phyloP scores from a whole-genome alignment of 2,888 invertebrate species.

The Stictocephala bisonia region DNA sequence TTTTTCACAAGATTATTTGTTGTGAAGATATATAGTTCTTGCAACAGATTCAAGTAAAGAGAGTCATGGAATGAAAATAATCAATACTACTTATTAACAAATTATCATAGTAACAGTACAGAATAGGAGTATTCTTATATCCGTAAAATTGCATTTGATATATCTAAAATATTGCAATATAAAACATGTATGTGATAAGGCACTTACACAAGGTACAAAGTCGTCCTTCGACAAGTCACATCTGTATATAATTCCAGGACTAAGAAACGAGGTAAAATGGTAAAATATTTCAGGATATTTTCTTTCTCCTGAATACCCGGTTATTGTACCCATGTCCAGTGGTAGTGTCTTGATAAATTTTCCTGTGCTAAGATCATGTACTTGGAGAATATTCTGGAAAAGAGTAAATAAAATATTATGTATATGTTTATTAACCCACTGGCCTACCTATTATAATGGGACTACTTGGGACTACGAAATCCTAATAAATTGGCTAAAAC shows the following conservation, averaged over 20 bases:
- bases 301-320: constrained; percentile 86
- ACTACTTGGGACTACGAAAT: no score
- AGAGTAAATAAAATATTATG: not conserved
- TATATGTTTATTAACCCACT: not conserved
- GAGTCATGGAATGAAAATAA: no score
- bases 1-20: no score
- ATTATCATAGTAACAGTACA: no score
- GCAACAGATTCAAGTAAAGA: no score
- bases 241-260: constrained; percentile 88
- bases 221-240: constrained; percentile 80
- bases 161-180: no score
- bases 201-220: constrained; percentile 71
- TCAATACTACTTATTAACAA: no score
- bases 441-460: not conserved
- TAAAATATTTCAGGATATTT: constrained; percentile 92
- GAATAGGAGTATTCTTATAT: no score
- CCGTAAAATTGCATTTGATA: no score
- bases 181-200: not conserved
- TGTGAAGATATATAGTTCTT: no score
- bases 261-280: constrained; percentile 92
- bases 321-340: constrained; percentile 88
- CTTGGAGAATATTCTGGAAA: constrained; percentile 81
- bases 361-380: constrained; percentile 81
- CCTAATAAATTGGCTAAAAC: no score
- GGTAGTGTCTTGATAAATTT: constrained; percentile 78